Percentiles rank a stretch among this genome's conserved stretches.
phyloP scores from a whole-genome alignment of 2,888 invertebrate genomes.

The Thera obeliscata region DNA sequence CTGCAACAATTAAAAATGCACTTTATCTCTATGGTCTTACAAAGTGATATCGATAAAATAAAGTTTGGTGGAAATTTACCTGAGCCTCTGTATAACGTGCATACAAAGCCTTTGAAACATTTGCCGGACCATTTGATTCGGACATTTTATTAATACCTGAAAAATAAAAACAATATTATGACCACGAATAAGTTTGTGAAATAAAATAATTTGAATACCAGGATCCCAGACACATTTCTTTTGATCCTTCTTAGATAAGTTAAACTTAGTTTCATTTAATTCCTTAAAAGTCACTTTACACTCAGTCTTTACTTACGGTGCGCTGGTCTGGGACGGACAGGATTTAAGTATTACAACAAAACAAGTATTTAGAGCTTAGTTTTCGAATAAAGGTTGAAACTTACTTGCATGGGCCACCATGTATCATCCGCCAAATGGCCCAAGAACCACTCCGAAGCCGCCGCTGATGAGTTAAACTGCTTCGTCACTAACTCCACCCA shows the following conservation, averaged over 20 bases:
- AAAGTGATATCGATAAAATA: slow-evolving; percentile 11
- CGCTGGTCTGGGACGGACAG: no score
- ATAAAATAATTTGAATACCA: neutral
- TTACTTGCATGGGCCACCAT: slow-evolving; percentile 96
- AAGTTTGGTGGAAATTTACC: slow-evolving; percentile 71
- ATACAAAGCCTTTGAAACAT: slow-evolving; percentile 98
- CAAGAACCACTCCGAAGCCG: slow-evolving; percentile 96
- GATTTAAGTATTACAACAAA: neutral
- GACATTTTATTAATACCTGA: slow-evolving; percentile 96
- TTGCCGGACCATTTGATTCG: slow-evolving; percentile 98
- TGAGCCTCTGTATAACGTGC: slow-evolving; percentile 96
- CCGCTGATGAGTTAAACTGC: slow-evolving; percentile 95
- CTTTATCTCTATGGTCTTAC: slow-evolving; percentile 25
- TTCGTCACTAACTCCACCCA: slow-evolving; percentile 98
- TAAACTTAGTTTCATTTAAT: no score
- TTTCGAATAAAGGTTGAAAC: slow-evolving; percentile 18
- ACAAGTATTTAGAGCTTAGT: neutral
- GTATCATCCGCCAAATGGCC: slow-evolving; percentile 96
- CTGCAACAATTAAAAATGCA: slow-evolving; percentile 64
- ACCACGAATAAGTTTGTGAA: neutral
- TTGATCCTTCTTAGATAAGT: no score
- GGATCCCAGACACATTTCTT: no score
- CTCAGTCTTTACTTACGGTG: no score
- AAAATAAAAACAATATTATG: slow-evolving; percentile 22
- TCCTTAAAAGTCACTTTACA: no score